Percentiles rank a stretch among this genome's conserved stretches.
Conservation (phyloP, 2,113 vertebrate genomes). For the Muscicapa adusta region DNA sequence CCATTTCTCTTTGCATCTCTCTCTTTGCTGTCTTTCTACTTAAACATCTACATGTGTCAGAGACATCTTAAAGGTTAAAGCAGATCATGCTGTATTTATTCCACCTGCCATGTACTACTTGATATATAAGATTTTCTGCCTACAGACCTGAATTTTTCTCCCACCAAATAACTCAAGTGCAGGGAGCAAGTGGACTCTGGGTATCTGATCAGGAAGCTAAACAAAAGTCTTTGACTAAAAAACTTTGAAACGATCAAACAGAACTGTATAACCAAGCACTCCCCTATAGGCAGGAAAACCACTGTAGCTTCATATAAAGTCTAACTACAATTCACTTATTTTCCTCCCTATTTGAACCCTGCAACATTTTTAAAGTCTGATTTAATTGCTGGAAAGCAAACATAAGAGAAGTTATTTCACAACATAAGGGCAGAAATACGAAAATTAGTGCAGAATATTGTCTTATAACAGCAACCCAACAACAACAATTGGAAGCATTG, state of each 20-base stretch:
- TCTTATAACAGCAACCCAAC: neutral
- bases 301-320: neutral
- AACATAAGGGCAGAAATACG: neutral
- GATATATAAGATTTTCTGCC: neutral
- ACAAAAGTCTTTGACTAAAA: neutral
- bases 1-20: neutral
- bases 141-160: neutral
- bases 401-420: neutral
- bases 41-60: neutral
- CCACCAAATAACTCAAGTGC: neutral
- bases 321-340: neutral
- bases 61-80: slow-evolving; percentile 4
- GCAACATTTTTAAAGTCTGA: neutral
- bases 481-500: neutral
- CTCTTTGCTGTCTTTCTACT: neutral
- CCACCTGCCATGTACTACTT: neutral
- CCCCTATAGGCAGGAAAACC: neutral
- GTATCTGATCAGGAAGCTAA: neutral
- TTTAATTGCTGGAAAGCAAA: slow-evolving; percentile 7
- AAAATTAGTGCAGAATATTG: neutral
- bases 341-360: neutral
- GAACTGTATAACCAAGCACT: neutral
- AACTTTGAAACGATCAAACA: neutral
- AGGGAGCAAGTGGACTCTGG: neutral
- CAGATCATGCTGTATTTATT: neutral